These are phyloP conservation scores for Drosophila kepulauana DNA, from an alignment of 1,140 invertebrate species.

Conservation along the genomic window DNA sequence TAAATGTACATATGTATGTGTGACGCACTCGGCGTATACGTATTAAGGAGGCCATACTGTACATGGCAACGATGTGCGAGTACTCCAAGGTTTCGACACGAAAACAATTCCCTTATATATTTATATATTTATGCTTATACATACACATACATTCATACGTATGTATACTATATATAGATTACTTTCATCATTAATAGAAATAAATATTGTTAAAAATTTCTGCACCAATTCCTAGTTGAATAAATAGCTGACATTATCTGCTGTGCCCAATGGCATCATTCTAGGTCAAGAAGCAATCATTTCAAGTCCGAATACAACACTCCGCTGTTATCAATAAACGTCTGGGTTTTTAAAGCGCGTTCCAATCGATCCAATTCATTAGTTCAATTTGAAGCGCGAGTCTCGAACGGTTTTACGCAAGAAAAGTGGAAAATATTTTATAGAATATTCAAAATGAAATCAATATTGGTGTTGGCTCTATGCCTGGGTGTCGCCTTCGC, in stretches of 20 bases:
- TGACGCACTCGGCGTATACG: neutral
- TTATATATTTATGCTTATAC: conserved; percentile 11
- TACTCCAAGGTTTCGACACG: conserved; percentile 52
- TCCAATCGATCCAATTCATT: conserved; percentile 55
- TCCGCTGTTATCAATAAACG: conserved; percentile 39
- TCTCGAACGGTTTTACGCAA: conserved; percentile 55
- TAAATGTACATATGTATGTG: neutral
- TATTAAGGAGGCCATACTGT: neutral
- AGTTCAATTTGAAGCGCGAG: conserved; percentile 62
- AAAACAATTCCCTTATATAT: conserved; percentile 32
- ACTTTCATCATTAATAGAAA: conserved; percentile 65
- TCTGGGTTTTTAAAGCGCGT: conserved; percentile 65
- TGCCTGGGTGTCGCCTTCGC: conserved; percentile 72
- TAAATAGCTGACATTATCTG: conserved; percentile 53
- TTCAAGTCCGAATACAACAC: conserved; percentile 62
- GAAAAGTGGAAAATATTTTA: conserved; percentile 31
- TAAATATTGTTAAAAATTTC: conserved; percentile 58
- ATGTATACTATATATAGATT: conserved; percentile 46
- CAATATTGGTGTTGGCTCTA: conserved; percentile 69
- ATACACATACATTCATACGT: neutral
- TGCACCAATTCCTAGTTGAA: conserved; percentile 75
- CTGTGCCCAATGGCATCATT: conserved; percentile 57
- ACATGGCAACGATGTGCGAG: conserved; percentile 34
- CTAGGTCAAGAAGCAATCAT: conserved; percentile 80
- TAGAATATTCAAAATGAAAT: conserved; percentile 64